phyloP scores from a whole-genome alignment of 2,113 vertebrate genomes.

The Hyla sarda region DNA sequence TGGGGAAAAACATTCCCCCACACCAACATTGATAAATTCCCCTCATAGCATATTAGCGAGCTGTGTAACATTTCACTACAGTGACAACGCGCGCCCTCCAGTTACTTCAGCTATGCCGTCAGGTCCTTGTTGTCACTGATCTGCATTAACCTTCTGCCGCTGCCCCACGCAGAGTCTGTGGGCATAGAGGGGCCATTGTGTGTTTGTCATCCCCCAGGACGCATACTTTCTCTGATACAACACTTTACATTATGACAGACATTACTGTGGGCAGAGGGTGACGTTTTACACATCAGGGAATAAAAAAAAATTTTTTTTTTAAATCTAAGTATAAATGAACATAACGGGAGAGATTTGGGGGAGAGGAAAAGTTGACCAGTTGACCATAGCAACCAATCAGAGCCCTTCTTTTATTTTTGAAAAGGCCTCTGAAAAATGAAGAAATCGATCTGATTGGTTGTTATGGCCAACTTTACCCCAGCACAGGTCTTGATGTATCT shows the following conservation, averaged over 20 bases:
- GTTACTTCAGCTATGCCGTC: neutral
- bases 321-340: no score
- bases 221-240: neutral
- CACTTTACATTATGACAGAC: neutral
- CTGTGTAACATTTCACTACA: neutral
- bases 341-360: no score
- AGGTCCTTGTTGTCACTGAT: conserved; percentile 1
- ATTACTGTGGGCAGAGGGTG: neutral
- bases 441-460: no score
- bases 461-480: no score
- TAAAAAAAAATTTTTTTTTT: neutral
- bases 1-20: no score
- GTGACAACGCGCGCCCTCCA: neutral
- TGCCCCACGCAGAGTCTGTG: neutral
- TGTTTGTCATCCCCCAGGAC: neutral
- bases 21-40: no score
- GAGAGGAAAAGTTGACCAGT: no score
- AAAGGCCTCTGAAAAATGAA: no score
- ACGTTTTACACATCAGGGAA: neutral
- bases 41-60: neutral
- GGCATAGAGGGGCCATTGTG: conserved; percentile 12
- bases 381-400: no score
- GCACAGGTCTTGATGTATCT: no score
- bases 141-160: neutral
- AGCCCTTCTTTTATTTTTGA: no score